Percentiles rank a stretch among this genome's conserved stretches.
Conservation (phyloP, 2,888 invertebrate species). For the Dendrolimus houi region DNA sequence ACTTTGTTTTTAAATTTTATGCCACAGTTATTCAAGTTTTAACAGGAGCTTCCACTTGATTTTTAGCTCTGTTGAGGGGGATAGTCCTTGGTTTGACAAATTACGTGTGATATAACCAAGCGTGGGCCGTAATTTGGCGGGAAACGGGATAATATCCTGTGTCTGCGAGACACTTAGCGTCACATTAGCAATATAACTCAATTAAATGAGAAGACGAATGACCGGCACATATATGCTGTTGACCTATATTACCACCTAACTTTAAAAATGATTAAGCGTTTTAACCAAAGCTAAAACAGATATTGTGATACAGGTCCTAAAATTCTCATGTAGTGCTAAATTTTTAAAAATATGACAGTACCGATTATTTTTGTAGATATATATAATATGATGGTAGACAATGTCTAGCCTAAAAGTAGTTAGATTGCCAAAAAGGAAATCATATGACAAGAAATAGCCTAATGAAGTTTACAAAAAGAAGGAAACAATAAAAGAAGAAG, state of each 20-base stretch:
- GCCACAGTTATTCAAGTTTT: slow-evolving; percentile 12
- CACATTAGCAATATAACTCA: slow-evolving; percentile 20
- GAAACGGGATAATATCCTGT: slow-evolving; percentile 22
- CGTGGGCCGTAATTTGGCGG: slow-evolving; percentile 18
- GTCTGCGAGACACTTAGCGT: slow-evolving; percentile 8
- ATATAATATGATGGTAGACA: no score
- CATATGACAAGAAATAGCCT: no score
- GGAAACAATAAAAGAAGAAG: no score
- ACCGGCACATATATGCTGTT: not conserved
- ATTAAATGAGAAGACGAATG: slow-evolving; percentile 6
- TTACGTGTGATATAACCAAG: slow-evolving; percentile 7
- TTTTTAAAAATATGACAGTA: no score
- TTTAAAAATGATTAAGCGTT: no score
- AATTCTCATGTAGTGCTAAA: no score
- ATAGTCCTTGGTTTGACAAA: slow-evolving; percentile 3
- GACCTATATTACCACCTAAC: not conserved
- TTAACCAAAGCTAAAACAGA: no score
- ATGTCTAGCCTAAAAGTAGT: no score
- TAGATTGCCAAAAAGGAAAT: no score
- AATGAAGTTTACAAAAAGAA: no score
- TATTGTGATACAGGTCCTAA: no score
- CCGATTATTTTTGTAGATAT: no score
- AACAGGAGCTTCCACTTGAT: not conserved
- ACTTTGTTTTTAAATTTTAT: not conserved
- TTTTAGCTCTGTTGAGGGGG: slow-evolving; percentile 9